These are phyloP conservation scores for Ceratosolen solmsi DNA, from an alignment of 1,140 invertebrate genomes.

Conservation along the genomic window DNA sequence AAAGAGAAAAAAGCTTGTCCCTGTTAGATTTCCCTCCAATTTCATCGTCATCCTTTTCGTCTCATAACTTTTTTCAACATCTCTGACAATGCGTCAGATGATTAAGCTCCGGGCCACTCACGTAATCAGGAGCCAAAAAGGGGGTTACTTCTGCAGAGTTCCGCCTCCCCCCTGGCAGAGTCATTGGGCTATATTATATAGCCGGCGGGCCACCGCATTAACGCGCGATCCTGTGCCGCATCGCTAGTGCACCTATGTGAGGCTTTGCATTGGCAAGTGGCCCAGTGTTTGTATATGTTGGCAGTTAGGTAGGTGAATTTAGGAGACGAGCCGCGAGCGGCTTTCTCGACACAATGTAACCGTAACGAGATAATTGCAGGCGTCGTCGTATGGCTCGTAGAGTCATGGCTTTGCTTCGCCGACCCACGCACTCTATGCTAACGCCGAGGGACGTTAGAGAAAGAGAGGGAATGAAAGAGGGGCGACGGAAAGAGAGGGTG, in stretches of 20 bases:
- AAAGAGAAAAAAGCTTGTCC: not conserved
- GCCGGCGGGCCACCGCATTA: not conserved
- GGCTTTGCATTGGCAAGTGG: constrained; percentile 22
- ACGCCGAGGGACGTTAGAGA: not conserved
- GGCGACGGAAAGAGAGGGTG: not conserved
- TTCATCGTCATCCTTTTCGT: constrained; percentile 1
- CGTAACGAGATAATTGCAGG: constrained; percentile 67
- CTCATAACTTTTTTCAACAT: constrained; percentile 63
- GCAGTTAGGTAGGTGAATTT: constrained; percentile 24
- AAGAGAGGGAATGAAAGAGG: constrained; percentile 3
- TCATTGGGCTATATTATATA: constrained; percentile 20
- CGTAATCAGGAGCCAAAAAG: constrained; percentile 56
- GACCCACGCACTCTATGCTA: constrained; percentile 5
- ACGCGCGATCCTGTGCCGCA: not conserved
- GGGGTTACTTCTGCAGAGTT: constrained; percentile 33
- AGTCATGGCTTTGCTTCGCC: constrained; percentile 1
- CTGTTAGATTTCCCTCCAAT: not conserved
- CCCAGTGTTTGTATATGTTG: not conserved
- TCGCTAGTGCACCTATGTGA: not conserved
- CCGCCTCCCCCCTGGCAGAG: not conserved
- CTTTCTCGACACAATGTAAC: constrained; percentile 56
- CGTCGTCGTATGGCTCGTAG: constrained; percentile 35
- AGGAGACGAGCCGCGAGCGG: constrained; percentile 7
- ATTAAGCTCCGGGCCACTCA: constrained; percentile 58
- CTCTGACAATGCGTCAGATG: constrained; percentile 61